These are phyloP conservation scores for Brachyistius frenatus DNA, from an alignment of 2,113 vertebrate species.

Conservation along the genomic window DNA sequence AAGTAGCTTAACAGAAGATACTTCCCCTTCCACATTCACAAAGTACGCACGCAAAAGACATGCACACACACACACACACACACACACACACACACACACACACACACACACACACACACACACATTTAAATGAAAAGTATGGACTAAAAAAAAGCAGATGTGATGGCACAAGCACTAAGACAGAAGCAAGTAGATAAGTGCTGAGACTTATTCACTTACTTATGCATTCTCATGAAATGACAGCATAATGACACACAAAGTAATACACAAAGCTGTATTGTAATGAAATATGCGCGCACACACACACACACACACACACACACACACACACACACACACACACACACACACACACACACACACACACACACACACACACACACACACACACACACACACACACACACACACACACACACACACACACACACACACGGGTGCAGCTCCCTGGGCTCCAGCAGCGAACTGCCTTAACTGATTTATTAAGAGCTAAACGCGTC, in stretches of 20 bases:
- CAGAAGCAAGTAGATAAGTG: constrained; percentile 1
- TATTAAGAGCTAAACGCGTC: constrained; percentile 84
- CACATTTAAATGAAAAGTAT: constrained; percentile 9
- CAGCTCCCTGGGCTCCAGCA: constrained; percentile 68
- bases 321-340: constrained; percentile 19
- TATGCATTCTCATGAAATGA: constrained; percentile 53
- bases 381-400: constrained; percentile 17
- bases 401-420: constrained; percentile 18
- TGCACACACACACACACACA: no score
- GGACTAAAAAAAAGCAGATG: constrained; percentile 25
- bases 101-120: background rate
- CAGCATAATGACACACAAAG: constrained; percentile 47
- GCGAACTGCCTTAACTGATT: constrained; percentile 83
- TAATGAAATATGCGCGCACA: constrained; percentile 38
- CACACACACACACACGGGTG: constrained; percentile 10
- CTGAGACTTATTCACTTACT: constrained; percentile 24
- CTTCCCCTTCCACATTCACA: background rate
- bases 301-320: constrained; percentile 16
- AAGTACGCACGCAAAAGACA: background rate
- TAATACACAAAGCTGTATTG: constrained; percentile 43
- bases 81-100: no score
- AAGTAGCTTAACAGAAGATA: constrained; percentile 24
- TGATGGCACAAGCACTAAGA: constrained; percentile 18
- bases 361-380: constrained; percentile 18
- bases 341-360: constrained; percentile 15